Evolutionary conservation across 2,888 invertebrate genomes (phyloP).

Genomic region (Omphaloscelis lunosa): DNA sequence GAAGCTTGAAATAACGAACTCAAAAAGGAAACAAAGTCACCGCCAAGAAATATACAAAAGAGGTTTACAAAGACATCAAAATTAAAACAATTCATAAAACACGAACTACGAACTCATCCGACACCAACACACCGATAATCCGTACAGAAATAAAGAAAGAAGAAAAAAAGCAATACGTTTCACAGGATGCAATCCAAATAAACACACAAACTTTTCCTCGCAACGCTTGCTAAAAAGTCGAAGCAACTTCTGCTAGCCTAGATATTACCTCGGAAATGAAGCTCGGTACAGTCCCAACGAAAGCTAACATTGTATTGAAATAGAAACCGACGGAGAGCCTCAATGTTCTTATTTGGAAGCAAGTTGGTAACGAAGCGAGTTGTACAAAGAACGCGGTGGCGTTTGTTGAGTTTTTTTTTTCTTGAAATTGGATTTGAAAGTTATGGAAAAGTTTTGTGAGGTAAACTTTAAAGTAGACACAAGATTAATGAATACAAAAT

Average conservation of each 20-base stretch:
- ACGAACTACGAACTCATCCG: conserved; percentile 46
- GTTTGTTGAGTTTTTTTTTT: conserved; percentile 37
- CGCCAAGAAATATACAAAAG: neutral
- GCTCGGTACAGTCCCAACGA: conserved; percentile 54
- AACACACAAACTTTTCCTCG: conserved; percentile 58
- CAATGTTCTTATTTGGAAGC: conserved; percentile 65
- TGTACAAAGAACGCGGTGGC: conserved; percentile 20
- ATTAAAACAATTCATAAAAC: conserved; percentile 35
- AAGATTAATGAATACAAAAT: neutral
- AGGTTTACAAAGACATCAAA: conserved; percentile 16
- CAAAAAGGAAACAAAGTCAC: neutral
- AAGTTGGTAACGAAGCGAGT: conserved; percentile 62
- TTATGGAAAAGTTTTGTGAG: conserved; percentile 11
- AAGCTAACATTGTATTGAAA: conserved; percentile 71
- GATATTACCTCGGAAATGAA: conserved; percentile 71
- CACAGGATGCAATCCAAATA: conserved; percentile 61
- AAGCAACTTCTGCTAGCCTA: conserved; percentile 57
- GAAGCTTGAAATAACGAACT: neutral
- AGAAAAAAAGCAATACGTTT: conserved; percentile 54
- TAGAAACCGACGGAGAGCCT: conserved; percentile 58
- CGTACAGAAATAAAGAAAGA: conserved; percentile 26
- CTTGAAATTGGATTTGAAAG: conserved; percentile 36
- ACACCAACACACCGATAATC: conserved; percentile 51
- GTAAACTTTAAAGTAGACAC: conserved; percentile 1
- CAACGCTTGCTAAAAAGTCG: conserved; percentile 64